phyloP scores from a whole-genome alignment of 1,140 invertebrate species.

The Ladona fulva region DNA sequence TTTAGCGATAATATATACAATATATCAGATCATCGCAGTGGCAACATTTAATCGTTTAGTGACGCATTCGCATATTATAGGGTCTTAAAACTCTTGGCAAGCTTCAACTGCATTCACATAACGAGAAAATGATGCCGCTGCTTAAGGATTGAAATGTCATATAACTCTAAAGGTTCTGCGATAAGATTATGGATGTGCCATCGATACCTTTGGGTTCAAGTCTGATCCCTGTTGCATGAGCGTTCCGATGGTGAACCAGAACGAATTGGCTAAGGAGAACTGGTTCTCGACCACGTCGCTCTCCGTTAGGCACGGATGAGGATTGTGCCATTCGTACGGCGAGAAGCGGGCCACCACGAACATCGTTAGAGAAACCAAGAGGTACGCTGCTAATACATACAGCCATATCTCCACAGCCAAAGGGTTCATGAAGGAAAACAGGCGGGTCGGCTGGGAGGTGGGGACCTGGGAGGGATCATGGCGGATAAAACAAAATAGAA shows the following conservation, averaged over 20 bases:
- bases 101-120: no score
- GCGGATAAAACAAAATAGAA: not conserved
- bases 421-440: slow-evolving; percentile 84
- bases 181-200: no score
- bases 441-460: slow-evolving; percentile 56
- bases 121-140: no score
- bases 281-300: slow-evolving; percentile 50
- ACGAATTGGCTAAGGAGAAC: slow-evolving; percentile 61
- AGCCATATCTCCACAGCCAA: slow-evolving; percentile 77
- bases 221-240: slow-evolving; percentile 77
- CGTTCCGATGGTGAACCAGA: slow-evolving; percentile 75
- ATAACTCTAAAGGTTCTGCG: no score
- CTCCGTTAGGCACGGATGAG: slow-evolving; percentile 58
- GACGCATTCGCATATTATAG: no score
- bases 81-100: no score
- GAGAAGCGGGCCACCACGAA: slow-evolving; percentile 73
- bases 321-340: slow-evolving; percentile 72
- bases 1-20: no score
- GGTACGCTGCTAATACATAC: slow-evolving; percentile 65
- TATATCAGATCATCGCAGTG: no score
- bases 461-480: slow-evolving; percentile 44
- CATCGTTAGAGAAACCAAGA: slow-evolving; percentile 70
- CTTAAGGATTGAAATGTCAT: no score
- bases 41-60: no score
- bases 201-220: slow-evolving; percentile 57